Conservation (phyloP, 2,113 vertebrate genomes). For the Clupea harengus region DNA sequence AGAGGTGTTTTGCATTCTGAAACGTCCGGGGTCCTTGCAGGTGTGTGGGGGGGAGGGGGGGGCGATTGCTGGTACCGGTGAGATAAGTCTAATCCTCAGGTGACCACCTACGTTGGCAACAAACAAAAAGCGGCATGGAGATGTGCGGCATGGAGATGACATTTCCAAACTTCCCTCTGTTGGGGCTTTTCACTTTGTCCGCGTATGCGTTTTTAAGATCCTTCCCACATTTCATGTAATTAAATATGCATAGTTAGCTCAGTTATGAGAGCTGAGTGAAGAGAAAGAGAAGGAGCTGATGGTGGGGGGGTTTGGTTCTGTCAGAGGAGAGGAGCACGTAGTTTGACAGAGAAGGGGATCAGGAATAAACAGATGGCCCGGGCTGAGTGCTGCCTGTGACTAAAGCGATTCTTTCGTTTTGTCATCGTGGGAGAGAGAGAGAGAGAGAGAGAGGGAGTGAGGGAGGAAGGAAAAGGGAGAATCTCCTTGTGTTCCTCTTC, state of each 20-base stretch:
- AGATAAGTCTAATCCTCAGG: not conserved
- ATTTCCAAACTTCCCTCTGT: no score
- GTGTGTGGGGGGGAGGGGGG: not conserved
- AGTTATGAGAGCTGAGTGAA: not conserved
- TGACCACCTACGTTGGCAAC: not conserved
- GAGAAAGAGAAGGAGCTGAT: not conserved
- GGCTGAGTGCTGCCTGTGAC: not conserved
- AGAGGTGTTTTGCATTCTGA: not conserved
- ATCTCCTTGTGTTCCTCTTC: not conserved
- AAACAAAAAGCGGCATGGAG: not conserved
- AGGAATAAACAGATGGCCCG: conserved; percentile 27
- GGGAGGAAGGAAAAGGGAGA: no score
- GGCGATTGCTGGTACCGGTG: not conserved
- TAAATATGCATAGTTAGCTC: not conserved
- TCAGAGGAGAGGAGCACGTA: not conserved
- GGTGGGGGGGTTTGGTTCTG: not conserved
- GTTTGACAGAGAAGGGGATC: not conserved
- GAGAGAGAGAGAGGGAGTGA: not conserved
- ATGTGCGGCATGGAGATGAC: not conserved
- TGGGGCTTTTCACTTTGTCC: not conserved
- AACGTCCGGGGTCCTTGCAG: not conserved
- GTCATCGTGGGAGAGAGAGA: not conserved
- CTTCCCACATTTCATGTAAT: not conserved
- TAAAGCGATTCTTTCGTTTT: conserved; percentile 18
- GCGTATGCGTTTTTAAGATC: not conserved